Conservation (phyloP, 2,888 invertebrate species). For the Diadegma fenestrale region DNA sequence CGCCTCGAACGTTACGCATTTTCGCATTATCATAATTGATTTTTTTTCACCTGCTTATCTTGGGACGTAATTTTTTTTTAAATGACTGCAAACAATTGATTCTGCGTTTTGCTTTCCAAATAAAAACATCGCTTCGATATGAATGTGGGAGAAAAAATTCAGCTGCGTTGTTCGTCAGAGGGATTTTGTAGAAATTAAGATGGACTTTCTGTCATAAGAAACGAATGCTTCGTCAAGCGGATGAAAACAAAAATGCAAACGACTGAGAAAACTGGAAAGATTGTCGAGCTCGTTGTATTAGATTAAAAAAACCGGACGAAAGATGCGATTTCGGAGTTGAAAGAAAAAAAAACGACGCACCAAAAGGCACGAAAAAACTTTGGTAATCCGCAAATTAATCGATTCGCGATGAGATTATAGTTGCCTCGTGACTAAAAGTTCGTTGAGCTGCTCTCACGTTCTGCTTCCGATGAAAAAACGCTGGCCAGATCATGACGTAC, state of each 20-base stretch:
- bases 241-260: slow-evolving; percentile 21
- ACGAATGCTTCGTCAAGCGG: slow-evolving; percentile 19
- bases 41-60: background rate
- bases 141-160: background rate
- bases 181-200: background rate
- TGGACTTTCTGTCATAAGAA: slow-evolving; percentile 55
- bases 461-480: slow-evolving; percentile 46
- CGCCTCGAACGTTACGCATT: slow-evolving; percentile 30
- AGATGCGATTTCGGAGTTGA: background rate
- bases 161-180: background rate
- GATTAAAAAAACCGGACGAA: slow-evolving; percentile 31
- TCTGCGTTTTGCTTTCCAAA: background rate
- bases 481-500: slow-evolving; percentile 46
- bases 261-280: background rate
- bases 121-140: background rate
- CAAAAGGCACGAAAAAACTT: slow-evolving; percentile 19
- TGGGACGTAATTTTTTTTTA: background rate
- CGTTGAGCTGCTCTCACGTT: slow-evolving; percentile 54
- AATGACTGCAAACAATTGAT: background rate
- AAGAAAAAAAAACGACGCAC: background rate
- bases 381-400: slow-evolving; percentile 65
- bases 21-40: background rate
- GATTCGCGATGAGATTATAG: slow-evolving; percentile 30
- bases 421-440: slow-evolving; percentile 18
- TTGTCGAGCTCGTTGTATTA: background rate